phyloP scores from a whole-genome alignment of 53 echinoderm and acorn worm genomes.

The Paelopatides confundens region DNA sequence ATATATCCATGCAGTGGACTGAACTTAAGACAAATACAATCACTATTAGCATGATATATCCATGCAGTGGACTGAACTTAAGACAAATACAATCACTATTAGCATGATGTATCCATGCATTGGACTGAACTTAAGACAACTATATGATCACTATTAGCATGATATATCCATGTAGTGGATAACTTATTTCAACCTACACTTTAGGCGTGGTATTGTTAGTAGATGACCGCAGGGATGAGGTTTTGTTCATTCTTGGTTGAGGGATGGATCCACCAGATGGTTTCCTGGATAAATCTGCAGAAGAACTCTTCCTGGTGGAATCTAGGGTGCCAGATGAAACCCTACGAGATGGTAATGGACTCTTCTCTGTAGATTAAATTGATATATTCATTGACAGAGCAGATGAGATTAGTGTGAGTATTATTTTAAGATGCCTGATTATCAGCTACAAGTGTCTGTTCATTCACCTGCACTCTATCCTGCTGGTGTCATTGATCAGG shows the following conservation, averaged over 20 bases:
- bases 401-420: too few species aligned
- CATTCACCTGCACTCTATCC: too few species aligned
- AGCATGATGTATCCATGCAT: background rate
- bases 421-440: too few species aligned
- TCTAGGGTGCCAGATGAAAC: background rate
- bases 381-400: too few species aligned
- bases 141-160: background rate
- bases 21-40: too few species aligned
- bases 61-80: too few species aligned
- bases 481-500: too few species aligned
- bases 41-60: too few species aligned
- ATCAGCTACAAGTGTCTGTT: too few species aligned
- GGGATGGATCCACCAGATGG: constrained; percentile 69
- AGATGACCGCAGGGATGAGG: constrained; percentile 60
- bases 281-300: constrained; percentile 63
- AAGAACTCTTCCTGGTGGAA: constrained; percentile 11
- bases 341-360: constrained; percentile 11
- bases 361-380: background rate
- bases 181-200: constrained; percentile 79
- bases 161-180: background rate
- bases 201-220: constrained; percentile 63
- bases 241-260: constrained; percentile 61
- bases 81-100: too few species aligned
- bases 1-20: too few species aligned
- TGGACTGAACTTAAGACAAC: too few species aligned